Evolutionary conservation across 2,797 vertebrate species (phyloP).

Genomic region (Prunella strophiata): DNA sequence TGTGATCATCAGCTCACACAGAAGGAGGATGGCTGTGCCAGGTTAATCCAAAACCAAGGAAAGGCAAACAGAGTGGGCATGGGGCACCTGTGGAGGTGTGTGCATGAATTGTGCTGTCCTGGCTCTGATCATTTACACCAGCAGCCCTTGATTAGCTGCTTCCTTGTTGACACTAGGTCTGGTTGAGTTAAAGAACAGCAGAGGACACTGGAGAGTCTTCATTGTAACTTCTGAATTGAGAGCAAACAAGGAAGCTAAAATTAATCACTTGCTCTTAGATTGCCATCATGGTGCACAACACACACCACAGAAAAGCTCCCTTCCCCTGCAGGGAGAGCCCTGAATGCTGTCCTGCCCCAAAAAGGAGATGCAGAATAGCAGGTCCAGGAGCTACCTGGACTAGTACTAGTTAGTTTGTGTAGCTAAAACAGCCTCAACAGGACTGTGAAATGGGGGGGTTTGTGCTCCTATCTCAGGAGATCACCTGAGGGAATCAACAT

Average conservation of each 20-base stretch:
- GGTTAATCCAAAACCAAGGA: not conserved
- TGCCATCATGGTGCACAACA: not conserved
- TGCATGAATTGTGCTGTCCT: not conserved
- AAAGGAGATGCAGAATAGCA: not conserved
- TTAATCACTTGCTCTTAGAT: not conserved
- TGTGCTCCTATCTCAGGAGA: not conserved
- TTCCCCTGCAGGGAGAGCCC: not conserved
- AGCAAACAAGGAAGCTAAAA: not conserved
- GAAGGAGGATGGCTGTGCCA: not conserved
- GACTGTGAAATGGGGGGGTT: not conserved
- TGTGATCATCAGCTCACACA: not conserved
- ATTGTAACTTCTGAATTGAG: not conserved
- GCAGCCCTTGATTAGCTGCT: slow-evolving; percentile 25
- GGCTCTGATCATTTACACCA: not conserved
- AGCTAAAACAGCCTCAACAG: not conserved
- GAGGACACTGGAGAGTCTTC: not conserved
- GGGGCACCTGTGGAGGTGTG: not conserved
- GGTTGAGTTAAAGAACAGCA: not conserved
- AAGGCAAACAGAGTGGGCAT: not conserved
- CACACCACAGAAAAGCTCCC: not conserved
- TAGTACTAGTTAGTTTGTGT: not conserved
- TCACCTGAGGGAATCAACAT: not conserved
- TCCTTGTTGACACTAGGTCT: slow-evolving; percentile 35
- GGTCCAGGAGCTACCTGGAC: not conserved
- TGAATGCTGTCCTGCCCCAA: not conserved